These are phyloP conservation scores for Lysiphlebus fabarum DNA, from an alignment of 1,140 invertebrate genomes.

Conservation along the genomic window DNA sequence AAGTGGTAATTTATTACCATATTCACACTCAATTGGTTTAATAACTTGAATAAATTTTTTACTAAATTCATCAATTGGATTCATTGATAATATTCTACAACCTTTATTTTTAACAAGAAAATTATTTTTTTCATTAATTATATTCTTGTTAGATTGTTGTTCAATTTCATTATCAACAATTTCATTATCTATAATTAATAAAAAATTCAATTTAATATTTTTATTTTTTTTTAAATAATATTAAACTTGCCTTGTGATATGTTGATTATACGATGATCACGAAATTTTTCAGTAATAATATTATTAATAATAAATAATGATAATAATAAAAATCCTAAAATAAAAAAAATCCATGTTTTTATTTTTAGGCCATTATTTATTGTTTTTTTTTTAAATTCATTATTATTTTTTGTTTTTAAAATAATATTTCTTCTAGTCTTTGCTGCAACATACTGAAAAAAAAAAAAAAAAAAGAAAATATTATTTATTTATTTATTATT, in stretches of 20 bases:
- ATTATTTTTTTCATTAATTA: slow-evolving; percentile 31
- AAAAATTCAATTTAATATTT: not conserved
- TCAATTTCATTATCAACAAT: slow-evolving; percentile 16
- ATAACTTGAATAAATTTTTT: slow-evolving; percentile 50
- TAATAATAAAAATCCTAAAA: slow-evolving; percentile 39
- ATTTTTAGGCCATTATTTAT: slow-evolving; percentile 30
- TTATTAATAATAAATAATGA: slow-evolving; percentile 45
- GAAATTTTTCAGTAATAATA: slow-evolving; percentile 42
- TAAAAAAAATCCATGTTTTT: slow-evolving; percentile 41
- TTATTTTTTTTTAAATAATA: not conserved
- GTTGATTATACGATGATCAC: slow-evolving; percentile 29
- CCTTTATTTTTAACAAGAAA: slow-evolving; percentile 68
- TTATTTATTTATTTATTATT: no score
- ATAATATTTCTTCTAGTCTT: no score
- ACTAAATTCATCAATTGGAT: slow-evolving; percentile 65
- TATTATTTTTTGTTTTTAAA: no score
- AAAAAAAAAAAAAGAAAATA: no score
- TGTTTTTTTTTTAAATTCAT: not conserved
- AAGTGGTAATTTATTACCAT: slow-evolving; percentile 55
- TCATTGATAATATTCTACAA: slow-evolving; percentile 76
- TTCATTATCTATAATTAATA: slow-evolving; percentile 11
- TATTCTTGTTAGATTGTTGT: not conserved
- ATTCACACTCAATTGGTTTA: slow-evolving; percentile 49
- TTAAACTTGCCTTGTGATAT: slow-evolving; percentile 30
- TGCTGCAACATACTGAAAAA: no score